Base-by-base conservation (phyloP, 2,888 invertebrate genomes). In the Amorpha juglandis region DNA sequence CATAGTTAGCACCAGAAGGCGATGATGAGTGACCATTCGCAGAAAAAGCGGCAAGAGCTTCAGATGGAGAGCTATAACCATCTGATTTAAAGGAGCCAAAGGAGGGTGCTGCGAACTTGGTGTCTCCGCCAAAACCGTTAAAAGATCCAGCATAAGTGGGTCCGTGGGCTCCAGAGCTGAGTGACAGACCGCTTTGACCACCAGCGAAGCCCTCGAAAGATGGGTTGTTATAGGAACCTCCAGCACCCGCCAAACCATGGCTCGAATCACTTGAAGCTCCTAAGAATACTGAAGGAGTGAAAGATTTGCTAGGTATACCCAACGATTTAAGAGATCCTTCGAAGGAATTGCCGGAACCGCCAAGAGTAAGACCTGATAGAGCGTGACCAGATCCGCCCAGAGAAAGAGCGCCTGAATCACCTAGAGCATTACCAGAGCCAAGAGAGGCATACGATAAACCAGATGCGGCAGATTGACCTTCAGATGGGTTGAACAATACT, bases 201-300 rank as follows among this genome's bases (percentile, higher is more conserved):
- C 78, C 71, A 62, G 83, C 75, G 62, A 73, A 76, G 12, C 79
- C 68, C 62, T 84, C 81, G 50, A 85, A 87, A 64, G 91, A 87
- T 65, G 87, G 84, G 63, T 83, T 65, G 64, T 79, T 80, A 64
- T 87, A 86, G 50, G 85, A 84, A 66, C 83, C 86, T 62, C 88
- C 82, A 16, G 85, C 75, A 63, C 83, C 75, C 38, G 89, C 82
- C 11, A 86, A 70, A 65, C 86, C 84, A 35, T 89, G 85, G 48
- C 83, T 78, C 50, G 87, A 81, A 58, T 91, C 91, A 74, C 84
- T 78, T 74, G 86, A 87, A 65, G 92, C 80, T 63, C 94, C 94
- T 71, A 94, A 74, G 76, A 83, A 94, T 62, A 90, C 85, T 12
- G 94, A 94, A 52, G 94, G 94, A 67, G 93, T 94, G 69, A 94